Evolutionary conservation across 2,797 vertebrate genomes (phyloP).

Genomic region (Trachops cirrhosus): DNA sequence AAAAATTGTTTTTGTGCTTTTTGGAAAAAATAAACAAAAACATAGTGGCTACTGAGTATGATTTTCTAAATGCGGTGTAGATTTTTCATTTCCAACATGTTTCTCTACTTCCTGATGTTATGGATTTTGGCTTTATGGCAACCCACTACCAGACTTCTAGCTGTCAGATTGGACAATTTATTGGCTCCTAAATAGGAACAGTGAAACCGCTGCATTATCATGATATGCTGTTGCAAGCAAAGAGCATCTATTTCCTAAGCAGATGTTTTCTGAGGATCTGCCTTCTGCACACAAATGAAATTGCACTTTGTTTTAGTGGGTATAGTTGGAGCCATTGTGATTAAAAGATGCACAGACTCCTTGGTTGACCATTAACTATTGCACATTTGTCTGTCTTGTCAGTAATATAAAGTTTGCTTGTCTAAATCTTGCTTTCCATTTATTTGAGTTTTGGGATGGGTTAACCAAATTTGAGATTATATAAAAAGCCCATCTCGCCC

Average conservation of each 20-base stretch:
- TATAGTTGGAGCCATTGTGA: background rate
- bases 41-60: constrained; percentile 13
- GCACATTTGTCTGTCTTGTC: background rate
- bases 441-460: background rate
- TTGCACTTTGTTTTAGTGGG: background rate
- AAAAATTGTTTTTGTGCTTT: background rate
- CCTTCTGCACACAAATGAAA: background rate
- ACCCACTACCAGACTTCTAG: background rate
- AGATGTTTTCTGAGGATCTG: background rate
- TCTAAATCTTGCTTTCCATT: constrained; percentile 4
- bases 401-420: background rate
- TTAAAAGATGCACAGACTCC: background rate
- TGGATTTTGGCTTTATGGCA: constrained; percentile 37
- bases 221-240: background rate
- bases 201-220: background rate
- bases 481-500: background rate
- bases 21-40: background rate
- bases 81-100: constrained; percentile 28
- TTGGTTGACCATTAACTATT: background rate
- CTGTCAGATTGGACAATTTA: constrained; percentile 48
- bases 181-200: constrained; percentile 7
- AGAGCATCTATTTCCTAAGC: constrained; percentile 3
- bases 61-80: constrained; percentile 35
- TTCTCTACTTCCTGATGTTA: constrained; percentile 27
- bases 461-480: constrained; percentile 22